Percentiles rank a stretch among this genome's conserved stretches.
Evolutionary conservation across 2,797 vertebrate species (phyloP).

Genomic region (Pachyuromys duprasi): DNA sequence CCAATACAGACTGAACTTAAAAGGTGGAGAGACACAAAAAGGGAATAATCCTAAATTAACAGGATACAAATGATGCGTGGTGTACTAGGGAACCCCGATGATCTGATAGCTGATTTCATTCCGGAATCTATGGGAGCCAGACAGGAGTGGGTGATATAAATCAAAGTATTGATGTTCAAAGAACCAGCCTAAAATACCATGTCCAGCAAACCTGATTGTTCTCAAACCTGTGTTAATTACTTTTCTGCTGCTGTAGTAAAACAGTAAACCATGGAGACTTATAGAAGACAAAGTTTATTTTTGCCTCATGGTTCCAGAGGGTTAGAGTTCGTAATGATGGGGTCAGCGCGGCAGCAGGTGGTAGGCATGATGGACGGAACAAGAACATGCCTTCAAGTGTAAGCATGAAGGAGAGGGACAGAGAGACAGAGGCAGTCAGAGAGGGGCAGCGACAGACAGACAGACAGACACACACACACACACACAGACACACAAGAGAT

Average conservation of each 20-base stretch:
- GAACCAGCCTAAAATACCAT: background rate
- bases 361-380: background rate
- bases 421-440: rapidly evolving
- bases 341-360: background rate
- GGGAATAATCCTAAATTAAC: background rate
- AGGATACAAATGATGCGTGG: background rate
- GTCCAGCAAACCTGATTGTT: background rate
- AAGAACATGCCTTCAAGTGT: background rate
- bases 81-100: background rate
- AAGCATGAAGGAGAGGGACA: background rate
- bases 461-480: too few relatives aligned
- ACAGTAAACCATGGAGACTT: background rate
- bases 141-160: background rate
- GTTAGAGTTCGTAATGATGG: background rate
- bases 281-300: background rate
- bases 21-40: background rate
- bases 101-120: background rate
- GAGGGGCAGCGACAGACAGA: too few relatives aligned
- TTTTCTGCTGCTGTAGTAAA: background rate
- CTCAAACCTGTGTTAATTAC: background rate
- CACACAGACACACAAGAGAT: too few relatives aligned
- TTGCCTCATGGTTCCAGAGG: background rate
- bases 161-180: background rate
- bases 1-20: background rate
- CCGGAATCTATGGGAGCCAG: background rate